These are phyloP conservation scores for Lucilia cuprina DNA, from an alignment of 1,140 invertebrate genomes.

Conservation along the genomic window DNA sequence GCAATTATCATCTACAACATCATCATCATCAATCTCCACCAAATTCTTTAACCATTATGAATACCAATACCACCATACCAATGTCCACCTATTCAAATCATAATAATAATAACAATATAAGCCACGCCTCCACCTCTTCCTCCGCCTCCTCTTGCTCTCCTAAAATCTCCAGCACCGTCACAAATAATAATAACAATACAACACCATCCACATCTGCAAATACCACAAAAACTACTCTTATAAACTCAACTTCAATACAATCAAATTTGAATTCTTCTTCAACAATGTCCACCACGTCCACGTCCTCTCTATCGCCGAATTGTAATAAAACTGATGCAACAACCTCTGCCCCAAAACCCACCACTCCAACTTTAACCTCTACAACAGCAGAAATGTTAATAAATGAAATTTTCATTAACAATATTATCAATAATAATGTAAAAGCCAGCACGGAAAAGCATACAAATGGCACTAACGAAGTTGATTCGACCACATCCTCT, in stretches of 20 bases:
- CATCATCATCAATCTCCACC: constrained; percentile 21
- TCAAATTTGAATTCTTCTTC: constrained; percentile 23
- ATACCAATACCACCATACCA: constrained; percentile 6
- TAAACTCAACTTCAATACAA: constrained; percentile 43
- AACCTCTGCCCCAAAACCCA: constrained; percentile 29
- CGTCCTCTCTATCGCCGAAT: background rate
- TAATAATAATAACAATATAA: background rate
- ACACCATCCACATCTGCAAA: constrained; percentile 39
- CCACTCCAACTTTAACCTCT: constrained; percentile 44
- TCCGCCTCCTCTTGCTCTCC: background rate
- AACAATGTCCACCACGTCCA: background rate
- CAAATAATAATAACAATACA: background rate
- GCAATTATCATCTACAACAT: background rate
- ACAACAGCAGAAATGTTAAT: constrained; percentile 60
- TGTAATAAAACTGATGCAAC: constrained; percentile 18
- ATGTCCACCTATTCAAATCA: constrained; percentile 23
- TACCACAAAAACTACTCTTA: constrained; percentile 49
- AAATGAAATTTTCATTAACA: constrained; percentile 62
- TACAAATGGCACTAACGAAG: background rate
- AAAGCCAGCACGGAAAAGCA: constrained; percentile 36
- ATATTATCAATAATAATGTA: constrained; percentile 59
- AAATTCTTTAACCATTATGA: constrained; percentile 26
- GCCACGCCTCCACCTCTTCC: background rate
- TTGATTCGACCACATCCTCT: background rate
- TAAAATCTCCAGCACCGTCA: background rate